These are phyloP conservation scores for Sinocyclocheilus anophthalmus DNA, from an alignment of 2,113 vertebrate species.

Conservation along the genomic window DNA sequence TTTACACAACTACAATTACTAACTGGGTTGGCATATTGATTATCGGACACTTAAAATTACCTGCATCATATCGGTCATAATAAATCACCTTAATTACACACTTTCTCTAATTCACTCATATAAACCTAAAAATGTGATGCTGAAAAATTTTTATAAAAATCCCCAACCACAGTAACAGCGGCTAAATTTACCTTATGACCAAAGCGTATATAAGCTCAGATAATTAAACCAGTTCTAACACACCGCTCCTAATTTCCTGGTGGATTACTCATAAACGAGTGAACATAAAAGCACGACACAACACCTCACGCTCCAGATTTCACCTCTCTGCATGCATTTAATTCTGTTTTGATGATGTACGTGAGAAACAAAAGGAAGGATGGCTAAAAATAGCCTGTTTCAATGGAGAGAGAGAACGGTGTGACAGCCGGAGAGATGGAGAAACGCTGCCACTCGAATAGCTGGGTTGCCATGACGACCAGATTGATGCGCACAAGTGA, in stretches of 20 bases:
- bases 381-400: constrained; percentile 63
- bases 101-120: neutral
- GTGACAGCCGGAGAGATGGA: constrained; percentile 47
- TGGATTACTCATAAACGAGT: constrained; percentile 9
- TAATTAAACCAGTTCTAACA: constrained; percentile 14
- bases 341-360: constrained; percentile 50
- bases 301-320: neutral
- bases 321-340: constrained; percentile 22
- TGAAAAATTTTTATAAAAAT: neutral
- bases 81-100: neutral
- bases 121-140: neutral
- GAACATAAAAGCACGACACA: constrained; percentile 31
- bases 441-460: constrained; percentile 58
- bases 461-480: constrained; percentile 66
- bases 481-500: constrained; percentile 50
- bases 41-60: neutral
- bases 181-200: neutral
- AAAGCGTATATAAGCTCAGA: neutral
- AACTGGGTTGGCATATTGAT: neutral
- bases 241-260: neutral
- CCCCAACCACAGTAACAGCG: neutral
- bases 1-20: neutral
- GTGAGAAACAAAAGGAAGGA: constrained; percentile 56
- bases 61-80: too few species aligned
- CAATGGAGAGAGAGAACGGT: constrained; percentile 45